These are phyloP conservation scores for Nymphalis polychloros DNA, from an alignment of 2,888 invertebrate species.

Conservation along the genomic window DNA sequence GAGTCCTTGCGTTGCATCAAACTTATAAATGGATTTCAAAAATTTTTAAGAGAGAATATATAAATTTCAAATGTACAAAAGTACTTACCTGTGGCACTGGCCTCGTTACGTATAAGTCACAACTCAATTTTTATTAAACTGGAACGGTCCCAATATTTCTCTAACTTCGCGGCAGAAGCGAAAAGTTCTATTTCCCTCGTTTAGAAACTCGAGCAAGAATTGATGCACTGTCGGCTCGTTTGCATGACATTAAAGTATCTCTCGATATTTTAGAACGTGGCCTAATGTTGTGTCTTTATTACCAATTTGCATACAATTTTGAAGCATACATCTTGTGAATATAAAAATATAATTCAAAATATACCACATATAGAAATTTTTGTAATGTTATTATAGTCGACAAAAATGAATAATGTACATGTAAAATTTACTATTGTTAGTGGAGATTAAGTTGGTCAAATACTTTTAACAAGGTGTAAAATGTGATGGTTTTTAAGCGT, in stretches of 20 bases:
- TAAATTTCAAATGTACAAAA: background rate
- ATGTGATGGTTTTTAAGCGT: slow-evolving; percentile 3
- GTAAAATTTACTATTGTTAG: background rate
- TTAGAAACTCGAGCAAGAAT: slow-evolving; percentile 44
- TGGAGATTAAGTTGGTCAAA: slow-evolving; percentile 12
- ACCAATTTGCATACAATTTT: slow-evolving; percentile 9
- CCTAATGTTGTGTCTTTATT: slow-evolving; percentile 25
- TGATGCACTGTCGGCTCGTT: slow-evolving; percentile 45
- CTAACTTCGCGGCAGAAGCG: slow-evolving; percentile 43
- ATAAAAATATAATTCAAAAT: background rate
- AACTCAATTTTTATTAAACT: slow-evolving; percentile 48
- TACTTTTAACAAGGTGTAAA: slow-evolving; percentile 11
- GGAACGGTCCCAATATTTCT: slow-evolving; percentile 45
- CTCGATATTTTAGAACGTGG: slow-evolving; percentile 28
- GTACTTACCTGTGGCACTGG: slow-evolving; percentile 4
- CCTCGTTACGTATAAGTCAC: slow-evolving; percentile 33
- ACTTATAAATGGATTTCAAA: background rate
- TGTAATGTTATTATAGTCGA: background rate
- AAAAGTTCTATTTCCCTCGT: slow-evolving; percentile 47
- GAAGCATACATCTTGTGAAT: slow-evolving; percentile 1
- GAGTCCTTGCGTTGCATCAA: background rate
- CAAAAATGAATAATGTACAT: background rate
- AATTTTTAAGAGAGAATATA: background rate
- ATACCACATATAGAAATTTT: background rate
- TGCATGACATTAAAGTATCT: slow-evolving; percentile 45